These are phyloP conservation scores for Clavelina lepadiformis DNA, from an alignment of 23 tunicate genomes.

Conservation along the genomic window DNA sequence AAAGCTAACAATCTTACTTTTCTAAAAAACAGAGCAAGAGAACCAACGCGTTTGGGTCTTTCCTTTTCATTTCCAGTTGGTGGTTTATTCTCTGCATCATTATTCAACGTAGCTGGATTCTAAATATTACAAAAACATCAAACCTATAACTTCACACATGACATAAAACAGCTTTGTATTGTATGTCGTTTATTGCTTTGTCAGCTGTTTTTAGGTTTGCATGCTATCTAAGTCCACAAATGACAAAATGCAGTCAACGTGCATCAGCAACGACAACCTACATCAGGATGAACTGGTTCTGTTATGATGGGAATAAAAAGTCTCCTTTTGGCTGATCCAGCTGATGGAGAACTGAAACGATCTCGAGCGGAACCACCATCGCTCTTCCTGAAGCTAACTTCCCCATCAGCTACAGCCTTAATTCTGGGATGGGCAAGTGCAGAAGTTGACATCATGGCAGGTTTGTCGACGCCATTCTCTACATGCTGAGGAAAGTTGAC, in stretches of 20 bases:
- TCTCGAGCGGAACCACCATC: slow-evolving; percentile 61
- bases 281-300: slow-evolving; percentile 2
- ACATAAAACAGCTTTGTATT: too few relatives aligned
- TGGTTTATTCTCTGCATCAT: too few relatives aligned
- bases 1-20: slow-evolving; percentile 34
- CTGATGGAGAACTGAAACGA: slow-evolving; percentile 84
- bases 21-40: slow-evolving; percentile 81
- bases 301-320: slow-evolving; percentile 7
- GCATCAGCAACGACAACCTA: background rate
- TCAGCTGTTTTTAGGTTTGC: too few relatives aligned
- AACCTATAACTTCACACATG: too few relatives aligned
- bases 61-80: too few relatives aligned
- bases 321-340: slow-evolving; percentile 60
- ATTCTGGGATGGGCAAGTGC: slow-evolving; percentile 46
- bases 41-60: slow-evolving; percentile 81
- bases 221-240: too few relatives aligned
- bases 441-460: slow-evolving; percentile 3
- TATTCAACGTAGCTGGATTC: too few relatives aligned
- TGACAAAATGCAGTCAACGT: background rate
- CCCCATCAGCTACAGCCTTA: slow-evolving; percentile 46
- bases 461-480: slow-evolving; percentile 3
- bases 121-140: too few relatives aligned
- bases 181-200: too few relatives aligned
- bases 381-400: slow-evolving; percentile 22
- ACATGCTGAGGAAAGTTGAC: slow-evolving; percentile 56